These are phyloP conservation scores for Entomobrya multifasciata DNA, from an alignment of 2,888 invertebrate genomes.

Conservation along the genomic window DNA sequence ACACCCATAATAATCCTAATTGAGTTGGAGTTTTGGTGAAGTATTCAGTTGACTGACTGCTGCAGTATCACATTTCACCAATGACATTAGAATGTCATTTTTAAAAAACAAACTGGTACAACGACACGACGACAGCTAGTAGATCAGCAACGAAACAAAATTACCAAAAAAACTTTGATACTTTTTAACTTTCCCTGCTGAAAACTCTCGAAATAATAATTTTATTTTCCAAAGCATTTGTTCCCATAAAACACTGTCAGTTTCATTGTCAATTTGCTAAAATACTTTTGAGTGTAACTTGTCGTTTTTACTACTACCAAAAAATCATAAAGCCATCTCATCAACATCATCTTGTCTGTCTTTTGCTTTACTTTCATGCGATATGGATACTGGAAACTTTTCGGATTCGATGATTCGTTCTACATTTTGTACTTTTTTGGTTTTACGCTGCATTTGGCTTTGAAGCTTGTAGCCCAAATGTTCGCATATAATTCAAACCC, in stretches of 20 bases:
- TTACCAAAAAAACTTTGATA: background rate
- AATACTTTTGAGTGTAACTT: background rate
- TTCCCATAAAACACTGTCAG: conserved; percentile 24
- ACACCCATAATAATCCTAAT: background rate
- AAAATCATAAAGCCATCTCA: background rate
- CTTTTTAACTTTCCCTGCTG: background rate
- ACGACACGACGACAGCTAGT: too few species aligned
- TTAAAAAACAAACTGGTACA: too few species aligned
- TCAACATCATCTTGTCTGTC: background rate
- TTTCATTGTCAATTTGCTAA: conserved; percentile 33
- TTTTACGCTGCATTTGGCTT: conserved; percentile 55
- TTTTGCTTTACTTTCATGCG: background rate
- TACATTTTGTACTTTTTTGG: conserved; percentile 16
- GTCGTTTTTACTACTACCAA: background rate
- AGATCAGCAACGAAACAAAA: background rate
- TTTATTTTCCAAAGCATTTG: conserved; percentile 11
- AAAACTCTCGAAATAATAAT: background rate
- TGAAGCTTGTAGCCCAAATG: too few species aligned
- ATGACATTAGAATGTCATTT: conserved; percentile 33
- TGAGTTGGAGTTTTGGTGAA: background rate
- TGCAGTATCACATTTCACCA: conserved; percentile 3
- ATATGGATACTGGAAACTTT: background rate
- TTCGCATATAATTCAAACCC: conserved; percentile 35
- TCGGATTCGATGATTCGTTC: background rate
- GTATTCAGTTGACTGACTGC: background rate